Base-by-base conservation (phyloP, 2,113 vertebrate species). In the Urocitellus parryii region DNA sequence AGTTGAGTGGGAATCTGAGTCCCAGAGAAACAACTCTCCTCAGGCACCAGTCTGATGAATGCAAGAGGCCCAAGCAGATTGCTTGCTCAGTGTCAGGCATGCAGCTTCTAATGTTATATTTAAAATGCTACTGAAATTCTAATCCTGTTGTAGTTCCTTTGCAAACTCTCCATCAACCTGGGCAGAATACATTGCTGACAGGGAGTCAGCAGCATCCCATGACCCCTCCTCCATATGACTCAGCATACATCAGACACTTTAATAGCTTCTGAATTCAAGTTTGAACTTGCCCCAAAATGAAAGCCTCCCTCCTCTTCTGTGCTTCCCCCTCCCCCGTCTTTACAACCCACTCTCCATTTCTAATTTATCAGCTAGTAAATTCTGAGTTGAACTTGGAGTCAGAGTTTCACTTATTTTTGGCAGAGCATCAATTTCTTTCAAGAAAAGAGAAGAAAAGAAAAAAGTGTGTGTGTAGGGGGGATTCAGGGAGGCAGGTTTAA, bases 331-430 rank as follows among this genome's bases (percentile, higher is more conserved):
- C 48, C 32, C 61, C 61, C 24, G 79, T 63, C 91, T 92, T 96
- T 58, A 86, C 79, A 73, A 58, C 70, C 82, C 68, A 80, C 80
- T 95, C 82, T 83, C 80, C 32, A 42, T 65, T 93, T 91, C 24
- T 76, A 97, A 88, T 97, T 96, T 96, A 96, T 96, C 95, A 97
- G 94, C 96, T 96, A 95, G 93, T 97, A 96, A 97, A 97, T 97
- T 97, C 81, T 89, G 80, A 94, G 84, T 94, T 97, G 95, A 97
- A 94, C 89, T 93, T 91, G 58, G 91, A 97, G 79, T 93, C 94
- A 78, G 83, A 77, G 73, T 90, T 96, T 95, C 94, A 97, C 96
- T 97, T 95, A 81, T 34, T 87, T 88, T 96, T 97, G 97, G 94
- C 95, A 95, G 81, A 93, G 24, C 24, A 91, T 96, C 96, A 96